Percentiles rank a stretch among this genome's conserved stretches.
phyloP scores from a whole-genome alignment of 2,113 vertebrate species.

The Mormyrus iriodes region DNA sequence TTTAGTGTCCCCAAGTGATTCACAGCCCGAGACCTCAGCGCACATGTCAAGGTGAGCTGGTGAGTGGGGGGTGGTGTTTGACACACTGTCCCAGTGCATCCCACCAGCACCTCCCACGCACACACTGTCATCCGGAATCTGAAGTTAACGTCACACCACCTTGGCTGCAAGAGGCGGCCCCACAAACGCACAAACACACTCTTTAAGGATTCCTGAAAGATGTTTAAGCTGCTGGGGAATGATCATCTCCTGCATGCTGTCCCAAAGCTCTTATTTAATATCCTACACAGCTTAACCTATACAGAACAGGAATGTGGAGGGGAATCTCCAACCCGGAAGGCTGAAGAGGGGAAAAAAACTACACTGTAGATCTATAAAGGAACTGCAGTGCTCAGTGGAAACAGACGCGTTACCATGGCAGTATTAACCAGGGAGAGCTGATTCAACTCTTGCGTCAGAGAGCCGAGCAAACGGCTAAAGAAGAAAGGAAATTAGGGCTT shows the following conservation, averaged over 20 bases:
- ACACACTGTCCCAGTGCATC: background rate
- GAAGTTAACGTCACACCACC: background rate
- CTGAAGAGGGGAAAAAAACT: background rate
- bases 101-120: background rate
- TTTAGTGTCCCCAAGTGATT: background rate
- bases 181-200: background rate
- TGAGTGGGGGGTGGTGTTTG: background rate
- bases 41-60: slow-evolving; percentile 20
- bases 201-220: background rate
- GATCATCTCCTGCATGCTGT: background rate
- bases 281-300: background rate
- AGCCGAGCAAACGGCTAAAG: slow-evolving; percentile 13
- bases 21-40: background rate
- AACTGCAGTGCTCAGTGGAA: slow-evolving; percentile 14
- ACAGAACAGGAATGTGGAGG: background rate
- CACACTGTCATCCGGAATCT: background rate
- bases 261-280: background rate
- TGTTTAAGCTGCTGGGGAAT: background rate
- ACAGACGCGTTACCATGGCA: slow-evolving; percentile 31
- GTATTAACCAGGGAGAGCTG: slow-evolving; percentile 31
- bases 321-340: background rate
- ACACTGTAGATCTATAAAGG: slow-evolving; percentile 8
- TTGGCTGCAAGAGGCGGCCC: background rate
- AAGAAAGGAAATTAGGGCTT: background rate
- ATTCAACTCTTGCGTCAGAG: slow-evolving; percentile 41